Evolutionary conservation across 1,140 invertebrate genomes (phyloP).

Genomic region (Aphelinus certus): DNA sequence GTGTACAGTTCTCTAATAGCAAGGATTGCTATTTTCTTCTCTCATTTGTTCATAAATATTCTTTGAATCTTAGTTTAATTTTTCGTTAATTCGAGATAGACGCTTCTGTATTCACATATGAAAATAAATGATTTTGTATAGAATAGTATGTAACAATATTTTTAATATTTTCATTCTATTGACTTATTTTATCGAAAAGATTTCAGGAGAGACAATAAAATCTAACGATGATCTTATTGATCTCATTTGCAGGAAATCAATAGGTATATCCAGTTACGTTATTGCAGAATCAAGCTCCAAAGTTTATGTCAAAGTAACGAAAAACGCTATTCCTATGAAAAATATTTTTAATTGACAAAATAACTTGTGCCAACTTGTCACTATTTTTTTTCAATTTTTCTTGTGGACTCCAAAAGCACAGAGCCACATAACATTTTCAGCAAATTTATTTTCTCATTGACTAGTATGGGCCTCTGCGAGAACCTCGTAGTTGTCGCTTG

Average conservation of each 20-base stretch:
- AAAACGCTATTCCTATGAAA: background rate
- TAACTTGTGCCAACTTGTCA: too few relatives aligned
- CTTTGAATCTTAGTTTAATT: background rate
- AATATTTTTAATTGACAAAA: conserved; percentile 12
- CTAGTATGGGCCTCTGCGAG: conserved; percentile 10
- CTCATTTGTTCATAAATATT: background rate
- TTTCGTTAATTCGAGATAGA: conserved; percentile 6
- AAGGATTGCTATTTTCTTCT: background rate
- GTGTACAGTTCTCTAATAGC: conserved; percentile 35
- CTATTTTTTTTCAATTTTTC: background rate
- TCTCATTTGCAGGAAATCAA: too few relatives aligned
- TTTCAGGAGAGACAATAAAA: too few relatives aligned
- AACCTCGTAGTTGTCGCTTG: background rate
- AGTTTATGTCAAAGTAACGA: conserved; percentile 7
- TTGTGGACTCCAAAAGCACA: background rate
- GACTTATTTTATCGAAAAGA: background rate
- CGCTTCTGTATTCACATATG: background rate
- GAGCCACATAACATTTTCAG: conserved; percentile 2
- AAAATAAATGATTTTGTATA: too few relatives aligned
- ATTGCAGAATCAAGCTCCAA: background rate
- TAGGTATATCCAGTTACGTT: too few relatives aligned
- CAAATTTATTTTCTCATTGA: conserved; percentile 17
- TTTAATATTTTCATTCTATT: background rate
- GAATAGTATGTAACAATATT: too few relatives aligned
- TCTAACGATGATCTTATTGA: too few relatives aligned